Evolutionary conservation across 2,113 vertebrate genomes (phyloP).

Genomic region (Struthio camelus): DNA sequence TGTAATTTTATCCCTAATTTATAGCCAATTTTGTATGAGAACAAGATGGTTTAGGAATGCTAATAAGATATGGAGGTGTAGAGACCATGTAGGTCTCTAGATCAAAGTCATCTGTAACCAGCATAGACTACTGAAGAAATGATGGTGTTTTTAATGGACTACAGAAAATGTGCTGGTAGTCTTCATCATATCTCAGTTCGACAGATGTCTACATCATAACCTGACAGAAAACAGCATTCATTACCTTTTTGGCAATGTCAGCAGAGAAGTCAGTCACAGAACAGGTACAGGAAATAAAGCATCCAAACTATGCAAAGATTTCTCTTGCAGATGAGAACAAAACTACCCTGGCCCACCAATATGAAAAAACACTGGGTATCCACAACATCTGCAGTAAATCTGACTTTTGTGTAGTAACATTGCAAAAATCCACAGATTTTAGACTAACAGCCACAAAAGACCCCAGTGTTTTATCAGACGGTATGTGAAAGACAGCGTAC

Average conservation of each 20-base stretch:
- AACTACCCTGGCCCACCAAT: neutral
- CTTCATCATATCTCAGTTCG: neutral
- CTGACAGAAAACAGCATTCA: neutral
- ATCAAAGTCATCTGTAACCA: slow-evolving; percentile 8
- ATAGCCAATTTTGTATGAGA: slow-evolving; percentile 36
- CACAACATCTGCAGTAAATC: neutral
- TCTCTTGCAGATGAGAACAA: neutral
- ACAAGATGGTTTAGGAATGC: slow-evolving; percentile 15
- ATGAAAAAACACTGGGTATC: neutral
- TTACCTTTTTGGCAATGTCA: neutral
- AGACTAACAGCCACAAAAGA: neutral
- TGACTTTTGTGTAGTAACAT: neutral
- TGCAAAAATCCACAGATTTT: neutral
- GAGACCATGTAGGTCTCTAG: neutral
- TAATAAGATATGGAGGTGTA: slow-evolving; percentile 22
- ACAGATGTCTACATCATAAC: neutral
- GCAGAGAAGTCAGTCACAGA: neutral
- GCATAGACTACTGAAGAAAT: neutral
- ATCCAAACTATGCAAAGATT: neutral
- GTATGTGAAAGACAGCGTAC: neutral
- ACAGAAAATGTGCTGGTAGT: neutral
- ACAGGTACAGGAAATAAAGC: neutral
- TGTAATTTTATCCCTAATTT: slow-evolving; percentile 54
- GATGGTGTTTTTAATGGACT: neutral
- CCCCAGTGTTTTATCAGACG: neutral